Evolutionary conservation across 92 coral and sea anemone genomes (phyloP).

Genomic region (Nematostella vectensis): DNA sequence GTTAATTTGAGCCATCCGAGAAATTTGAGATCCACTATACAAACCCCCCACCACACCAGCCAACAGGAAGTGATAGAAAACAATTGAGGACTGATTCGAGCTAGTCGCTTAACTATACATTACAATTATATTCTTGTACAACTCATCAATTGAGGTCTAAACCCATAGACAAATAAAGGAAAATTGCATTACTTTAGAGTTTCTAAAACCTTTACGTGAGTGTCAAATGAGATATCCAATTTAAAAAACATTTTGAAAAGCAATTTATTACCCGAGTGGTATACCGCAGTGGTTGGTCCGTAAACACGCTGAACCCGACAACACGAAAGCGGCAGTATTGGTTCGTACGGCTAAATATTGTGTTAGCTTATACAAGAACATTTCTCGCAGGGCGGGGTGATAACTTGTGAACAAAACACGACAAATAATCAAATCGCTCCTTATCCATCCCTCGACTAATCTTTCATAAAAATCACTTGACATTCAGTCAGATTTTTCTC

Average conservation of each 20-base stretch:
- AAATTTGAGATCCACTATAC: not conserved
- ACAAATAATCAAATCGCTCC: not conserved
- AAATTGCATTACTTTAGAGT: no score
- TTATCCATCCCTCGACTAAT: not conserved
- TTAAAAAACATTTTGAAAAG: constrained; percentile 5
- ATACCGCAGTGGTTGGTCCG: constrained; percentile 13
- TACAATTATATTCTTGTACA: no score
- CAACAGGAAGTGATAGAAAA: not conserved
- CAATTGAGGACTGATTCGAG: not conserved
- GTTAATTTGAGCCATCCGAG: not conserved
- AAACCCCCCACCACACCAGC: not conserved
- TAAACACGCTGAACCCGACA: not conserved
- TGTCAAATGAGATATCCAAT: not conserved
- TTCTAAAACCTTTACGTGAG: constrained; percentile 3
- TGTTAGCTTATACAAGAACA: not conserved
- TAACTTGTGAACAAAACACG: constrained; percentile 6
- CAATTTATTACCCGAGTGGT: constrained; percentile 6
- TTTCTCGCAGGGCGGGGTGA: constrained; percentile 4
- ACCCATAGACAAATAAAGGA: no score
- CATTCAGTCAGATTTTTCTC: no score
- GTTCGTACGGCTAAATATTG: constrained; percentile 4
- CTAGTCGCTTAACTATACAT: no score
- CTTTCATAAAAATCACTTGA: no score
- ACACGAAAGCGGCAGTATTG: not conserved
- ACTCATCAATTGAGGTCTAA: no score